Evolutionary conservation across 2,888 invertebrate species (phyloP).

Genomic region (Temnothorax rugatulus): DNA sequence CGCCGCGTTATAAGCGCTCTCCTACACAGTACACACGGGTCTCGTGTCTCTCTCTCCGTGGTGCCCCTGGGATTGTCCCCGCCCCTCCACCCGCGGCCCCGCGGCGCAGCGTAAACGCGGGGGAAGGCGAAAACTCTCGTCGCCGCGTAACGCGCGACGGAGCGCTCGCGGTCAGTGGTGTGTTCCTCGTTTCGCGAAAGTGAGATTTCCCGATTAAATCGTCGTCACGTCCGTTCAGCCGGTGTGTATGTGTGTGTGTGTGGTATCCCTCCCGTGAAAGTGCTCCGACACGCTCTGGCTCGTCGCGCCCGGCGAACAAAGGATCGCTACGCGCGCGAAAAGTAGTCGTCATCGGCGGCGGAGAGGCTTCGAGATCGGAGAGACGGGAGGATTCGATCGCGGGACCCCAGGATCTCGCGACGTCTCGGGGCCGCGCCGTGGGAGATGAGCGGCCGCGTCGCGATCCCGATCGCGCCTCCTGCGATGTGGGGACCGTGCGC

Average conservation of each 20-base stretch:
- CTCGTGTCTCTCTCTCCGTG: constrained; percentile 30
- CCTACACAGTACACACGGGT: constrained; percentile 44
- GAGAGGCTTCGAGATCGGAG: too few species aligned
- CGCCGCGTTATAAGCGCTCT: constrained; percentile 52
- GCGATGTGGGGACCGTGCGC: constrained; percentile 71
- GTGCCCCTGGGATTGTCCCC: constrained; percentile 16
- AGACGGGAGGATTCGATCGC: constrained; percentile 33
- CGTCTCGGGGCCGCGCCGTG: constrained; percentile 60
- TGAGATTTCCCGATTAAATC: constrained; percentile 19
- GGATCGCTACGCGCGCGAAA: constrained; percentile 17
- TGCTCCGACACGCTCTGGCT: constrained; percentile 10
- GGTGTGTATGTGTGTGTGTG: not conserved
- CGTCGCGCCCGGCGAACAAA: constrained; percentile 23
- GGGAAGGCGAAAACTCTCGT: constrained; percentile 44
- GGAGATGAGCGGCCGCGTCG: constrained; percentile 70
- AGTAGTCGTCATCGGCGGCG: not conserved
- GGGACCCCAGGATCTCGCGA: constrained; percentile 48
- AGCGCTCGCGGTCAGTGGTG: constrained; percentile 50
- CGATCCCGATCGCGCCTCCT: constrained; percentile 60
- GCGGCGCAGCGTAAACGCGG: constrained; percentile 13
- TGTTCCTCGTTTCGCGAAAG: constrained; percentile 37
- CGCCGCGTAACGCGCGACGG: constrained; percentile 64
- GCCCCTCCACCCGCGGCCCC: constrained; percentile 36
- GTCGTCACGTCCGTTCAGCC: not conserved
- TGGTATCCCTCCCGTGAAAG: not conserved